Percentiles rank a stretch among this genome's conserved stretches.
Conservation (phyloP, 2,797 vertebrate genomes). For the Sebastes iracundus region DNA sequence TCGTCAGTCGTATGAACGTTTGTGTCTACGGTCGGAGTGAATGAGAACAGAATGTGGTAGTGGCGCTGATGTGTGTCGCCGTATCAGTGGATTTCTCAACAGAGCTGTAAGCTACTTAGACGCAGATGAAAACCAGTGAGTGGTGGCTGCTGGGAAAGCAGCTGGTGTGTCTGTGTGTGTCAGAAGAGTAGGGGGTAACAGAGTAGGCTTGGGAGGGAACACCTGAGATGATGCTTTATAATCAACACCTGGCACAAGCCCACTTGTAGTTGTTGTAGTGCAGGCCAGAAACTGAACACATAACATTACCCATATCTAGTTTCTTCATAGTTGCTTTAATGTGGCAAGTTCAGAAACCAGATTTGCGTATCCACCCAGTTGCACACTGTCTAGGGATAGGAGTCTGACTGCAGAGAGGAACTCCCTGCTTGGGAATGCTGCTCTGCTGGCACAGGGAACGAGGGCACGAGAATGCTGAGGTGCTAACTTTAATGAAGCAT, state of each 20-base stretch:
- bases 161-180: not conserved
- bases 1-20: not conserved
- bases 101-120: conserved; percentile 62
- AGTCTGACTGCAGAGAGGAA: conserved; percentile 54
- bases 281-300: not conserved
- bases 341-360: not conserved
- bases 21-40: conserved; percentile 15
- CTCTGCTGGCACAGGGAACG: conserved; percentile 53
- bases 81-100: conserved; percentile 62
- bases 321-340: not conserved
- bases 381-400: conserved; percentile 50
- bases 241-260: not conserved
- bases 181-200: not conserved
- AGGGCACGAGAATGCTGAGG: conserved; percentile 42
- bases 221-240: conserved; percentile 7
- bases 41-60: conserved; percentile 30
- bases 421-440: conserved; percentile 73
- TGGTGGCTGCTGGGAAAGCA: conserved; percentile 28
- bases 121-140: conserved; percentile 35
- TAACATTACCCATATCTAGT: not conserved
- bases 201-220: not conserved
- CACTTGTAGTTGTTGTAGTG: not conserved
- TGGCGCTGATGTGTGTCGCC: conserved; percentile 39
- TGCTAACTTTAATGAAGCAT: conserved; percentile 38
- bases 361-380: conserved; percentile 17